Percentiles rank a stretch among this genome's conserved stretches.
Evolutionary conservation across 2,113 vertebrate species (phyloP).

Genomic region (Brienomyrus brachyistius): DNA sequence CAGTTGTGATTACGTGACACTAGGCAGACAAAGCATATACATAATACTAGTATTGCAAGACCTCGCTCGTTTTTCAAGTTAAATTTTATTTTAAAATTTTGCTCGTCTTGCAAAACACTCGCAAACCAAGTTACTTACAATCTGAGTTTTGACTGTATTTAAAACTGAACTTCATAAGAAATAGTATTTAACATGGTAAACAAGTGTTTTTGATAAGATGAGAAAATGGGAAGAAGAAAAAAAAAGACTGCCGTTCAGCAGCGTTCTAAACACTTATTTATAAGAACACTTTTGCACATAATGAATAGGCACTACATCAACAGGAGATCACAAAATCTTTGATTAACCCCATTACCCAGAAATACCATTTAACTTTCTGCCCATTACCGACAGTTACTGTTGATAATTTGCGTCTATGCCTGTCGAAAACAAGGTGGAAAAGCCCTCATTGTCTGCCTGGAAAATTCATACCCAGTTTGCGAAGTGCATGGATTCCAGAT

Average conservation of each 20-base stretch:
- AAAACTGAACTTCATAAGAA: neutral
- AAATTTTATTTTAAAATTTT: too few species aligned
- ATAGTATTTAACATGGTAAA: neutral
- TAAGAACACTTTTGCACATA: neutral
- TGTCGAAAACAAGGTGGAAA: neutral
- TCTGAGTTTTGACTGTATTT: too few species aligned
- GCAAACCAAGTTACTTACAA: too few species aligned
- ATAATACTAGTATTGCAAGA: too few species aligned
- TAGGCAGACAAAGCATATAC: too few species aligned
- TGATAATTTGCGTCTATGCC: neutral
- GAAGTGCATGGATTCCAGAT: neutral
- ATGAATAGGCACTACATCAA: neutral
- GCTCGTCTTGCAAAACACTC: too few species aligned
- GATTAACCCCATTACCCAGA: neutral
- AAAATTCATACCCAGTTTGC: neutral
- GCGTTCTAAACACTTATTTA: neutral
- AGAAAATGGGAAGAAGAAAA: neutral
- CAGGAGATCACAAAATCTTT: neutral
- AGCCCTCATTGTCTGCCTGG: neutral
- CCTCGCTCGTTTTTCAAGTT: too few species aligned
- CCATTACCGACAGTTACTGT: neutral
- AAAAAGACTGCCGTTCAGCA: neutral
- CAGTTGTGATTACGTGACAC: too few species aligned
- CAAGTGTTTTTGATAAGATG: neutral
- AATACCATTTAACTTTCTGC: neutral